phyloP scores from a whole-genome alignment of 2,113 vertebrate species.

The Oryctolagus cuniculus region mOryCun1.1 NC_091447.1:22856501-22857000 shows the following conservation, averaged over 20 bases:
- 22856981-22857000: too few relatives aligned
- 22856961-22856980: too few relatives aligned
- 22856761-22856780: background rate
- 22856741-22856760: background rate
- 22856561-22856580: slow-evolving; percentile 70
- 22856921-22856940: too few relatives aligned
- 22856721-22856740: background rate
- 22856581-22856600: background rate
- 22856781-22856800: background rate
- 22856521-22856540: background rate
- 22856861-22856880: background rate
- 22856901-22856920: too few relatives aligned
- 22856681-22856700: slow-evolving; percentile 25
- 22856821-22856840: background rate
- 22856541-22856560: background rate
- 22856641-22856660: background rate
- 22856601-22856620: background rate
- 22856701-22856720: background rate
- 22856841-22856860: background rate
- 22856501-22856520: background rate
- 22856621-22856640: slow-evolving; percentile 47
- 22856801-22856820: slow-evolving; percentile 56
- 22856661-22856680: background rate
- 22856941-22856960: too few relatives aligned
- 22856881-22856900: too few relatives aligned